A percentile compares a stretch with the other conserved stretches of the same genome.
Evolutionary conservation across 2,888 invertebrate genomes (phyloP).

Genomic region (Harmothoe impar): DNA sequence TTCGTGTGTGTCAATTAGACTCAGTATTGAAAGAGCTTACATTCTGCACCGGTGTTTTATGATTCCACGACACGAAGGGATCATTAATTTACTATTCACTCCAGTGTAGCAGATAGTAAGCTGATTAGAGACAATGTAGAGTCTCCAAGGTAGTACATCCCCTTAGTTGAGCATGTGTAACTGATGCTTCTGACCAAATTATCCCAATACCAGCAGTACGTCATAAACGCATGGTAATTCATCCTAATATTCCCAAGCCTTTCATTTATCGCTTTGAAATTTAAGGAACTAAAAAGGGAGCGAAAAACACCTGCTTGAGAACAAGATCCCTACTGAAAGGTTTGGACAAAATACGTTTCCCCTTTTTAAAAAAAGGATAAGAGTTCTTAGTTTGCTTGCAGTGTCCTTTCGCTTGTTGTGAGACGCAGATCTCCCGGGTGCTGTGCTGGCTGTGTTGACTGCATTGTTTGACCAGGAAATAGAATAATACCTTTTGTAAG

Average conservation of each 20-base stretch:
- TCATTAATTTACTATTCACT: not conserved
- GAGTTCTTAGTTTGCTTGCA: not conserved
- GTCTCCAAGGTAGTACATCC: no score
- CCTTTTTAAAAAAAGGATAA: not conserved
- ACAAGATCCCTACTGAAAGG: conserved; percentile 17
- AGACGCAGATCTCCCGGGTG: not conserved
- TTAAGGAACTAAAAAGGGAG: not conserved
- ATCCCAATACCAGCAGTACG: not conserved
- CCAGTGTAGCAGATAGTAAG: not conserved
- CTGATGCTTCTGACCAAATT: not conserved
- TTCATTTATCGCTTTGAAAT: not conserved
- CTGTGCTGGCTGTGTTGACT: not conserved
- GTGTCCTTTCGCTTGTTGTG: not conserved
- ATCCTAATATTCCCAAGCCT: not conserved
- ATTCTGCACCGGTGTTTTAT: no score
- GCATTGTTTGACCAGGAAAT: no score
- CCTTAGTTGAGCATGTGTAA: no score
- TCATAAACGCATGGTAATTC: not conserved
- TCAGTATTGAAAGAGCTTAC: no score
- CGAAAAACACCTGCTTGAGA: conserved; percentile 4
- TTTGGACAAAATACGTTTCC: not conserved
- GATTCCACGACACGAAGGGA: no score
- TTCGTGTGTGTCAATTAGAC: no score
- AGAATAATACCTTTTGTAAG: not conserved
- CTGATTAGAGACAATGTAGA: no score